These are phyloP conservation scores for Norana najaformis DNA, from an alignment of 2,888 invertebrate species.

Conservation along the genomic window DNA sequence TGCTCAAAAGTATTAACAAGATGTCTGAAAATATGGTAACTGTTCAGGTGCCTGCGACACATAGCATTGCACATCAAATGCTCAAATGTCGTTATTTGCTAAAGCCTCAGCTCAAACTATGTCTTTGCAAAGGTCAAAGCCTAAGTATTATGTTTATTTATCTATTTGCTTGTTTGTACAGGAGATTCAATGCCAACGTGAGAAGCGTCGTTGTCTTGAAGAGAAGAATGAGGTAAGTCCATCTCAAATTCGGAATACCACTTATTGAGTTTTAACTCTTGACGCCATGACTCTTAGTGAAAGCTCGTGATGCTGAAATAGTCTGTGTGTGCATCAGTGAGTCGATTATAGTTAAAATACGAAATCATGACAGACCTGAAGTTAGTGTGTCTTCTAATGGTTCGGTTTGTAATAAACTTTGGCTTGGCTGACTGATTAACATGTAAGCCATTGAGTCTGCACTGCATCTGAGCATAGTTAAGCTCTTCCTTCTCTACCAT, in stretches of 20 bases:
- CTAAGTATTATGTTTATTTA: background rate
- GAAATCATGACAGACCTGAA: background rate
- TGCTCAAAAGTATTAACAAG: no score
- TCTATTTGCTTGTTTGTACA: background rate
- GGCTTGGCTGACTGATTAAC: background rate
- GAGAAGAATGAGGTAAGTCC: background rate
- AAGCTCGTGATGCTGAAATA: background rate
- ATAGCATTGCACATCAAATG: no score
- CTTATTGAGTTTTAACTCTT: background rate
- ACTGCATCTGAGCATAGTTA: background rate
- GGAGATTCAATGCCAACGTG: constrained; percentile 18
- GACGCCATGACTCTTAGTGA: background rate
- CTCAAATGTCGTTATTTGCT: no score
- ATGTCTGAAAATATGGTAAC: no score
- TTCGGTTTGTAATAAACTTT: background rate
- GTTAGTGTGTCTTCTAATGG: background rate
- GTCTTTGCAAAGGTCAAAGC: background rate
- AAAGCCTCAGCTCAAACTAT: background rate
- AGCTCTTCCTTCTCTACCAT: background rate
- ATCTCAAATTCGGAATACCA: background rate
- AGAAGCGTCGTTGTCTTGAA: constrained; percentile 8
- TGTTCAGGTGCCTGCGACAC: no score
- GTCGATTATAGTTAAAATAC: background rate
- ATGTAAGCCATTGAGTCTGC: background rate
- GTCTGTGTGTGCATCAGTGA: background rate